phyloP scores from a whole-genome alignment of 64 coral and sea anemone genomes.

The Porites lutea region DNA sequence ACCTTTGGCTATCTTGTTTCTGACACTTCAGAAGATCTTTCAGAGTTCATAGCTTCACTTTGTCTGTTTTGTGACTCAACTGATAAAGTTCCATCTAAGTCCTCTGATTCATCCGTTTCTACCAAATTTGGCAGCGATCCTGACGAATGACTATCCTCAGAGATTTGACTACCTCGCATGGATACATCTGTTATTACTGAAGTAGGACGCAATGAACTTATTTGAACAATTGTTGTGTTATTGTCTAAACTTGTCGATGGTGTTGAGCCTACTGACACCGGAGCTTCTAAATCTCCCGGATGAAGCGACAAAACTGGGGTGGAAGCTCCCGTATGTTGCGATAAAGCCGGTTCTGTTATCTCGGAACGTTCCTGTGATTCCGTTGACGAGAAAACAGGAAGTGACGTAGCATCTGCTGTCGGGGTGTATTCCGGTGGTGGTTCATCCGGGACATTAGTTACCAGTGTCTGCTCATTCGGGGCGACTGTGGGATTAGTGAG shows the following conservation, averaged over 20 bases:
- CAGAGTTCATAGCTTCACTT: too few species aligned
- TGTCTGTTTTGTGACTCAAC: neutral
- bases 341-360: neutral
- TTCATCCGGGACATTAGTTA: neutral
- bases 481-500: neutral
- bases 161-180: too few species aligned
- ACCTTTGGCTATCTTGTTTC: neutral
- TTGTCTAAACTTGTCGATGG: neutral
- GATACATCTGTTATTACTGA: neutral
- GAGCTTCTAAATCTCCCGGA: neutral
- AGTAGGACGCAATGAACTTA: neutral
- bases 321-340: neutral
- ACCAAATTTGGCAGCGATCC: neutral
- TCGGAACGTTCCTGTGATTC: neutral
- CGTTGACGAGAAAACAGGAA: neutral
- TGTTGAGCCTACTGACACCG: neutral
- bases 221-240: neutral
- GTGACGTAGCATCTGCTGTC: neutral
- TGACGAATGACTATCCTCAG: neutral
- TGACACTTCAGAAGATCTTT: neutral
- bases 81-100: neutral
- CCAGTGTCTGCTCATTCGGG: neutral
- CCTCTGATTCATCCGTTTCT: neutral
- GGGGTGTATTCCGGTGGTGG: constrained; percentile 57
- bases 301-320: neutral